Evolutionary conservation across 2,888 invertebrate genomes (phyloP).

Genomic region (Limenitis arthemis): DNA sequence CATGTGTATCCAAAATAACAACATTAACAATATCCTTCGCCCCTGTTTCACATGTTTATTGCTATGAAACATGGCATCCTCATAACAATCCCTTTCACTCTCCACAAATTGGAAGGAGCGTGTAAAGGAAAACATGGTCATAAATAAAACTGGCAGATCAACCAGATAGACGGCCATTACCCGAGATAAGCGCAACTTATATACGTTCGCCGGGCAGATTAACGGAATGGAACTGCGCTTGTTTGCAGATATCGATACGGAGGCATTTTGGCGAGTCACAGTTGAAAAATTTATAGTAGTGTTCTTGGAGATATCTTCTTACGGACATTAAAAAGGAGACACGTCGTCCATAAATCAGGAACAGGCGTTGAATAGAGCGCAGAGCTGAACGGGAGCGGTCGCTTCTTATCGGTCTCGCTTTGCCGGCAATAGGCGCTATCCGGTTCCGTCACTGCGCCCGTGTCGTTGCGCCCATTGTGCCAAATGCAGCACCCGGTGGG

Average conservation of each 20-base stretch:
- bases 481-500: conserved; percentile 26
- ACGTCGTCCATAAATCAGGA: conserved; percentile 70
- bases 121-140: conserved; percentile 71
- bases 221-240: conserved; percentile 62
- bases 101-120: conserved; percentile 70
- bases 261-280: conserved; percentile 63
- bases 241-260: conserved; percentile 67
- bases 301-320: conserved; percentile 67
- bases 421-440: conserved; percentile 70
- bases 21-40: conserved; percentile 59
- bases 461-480: conserved; percentile 49
- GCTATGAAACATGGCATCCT: conserved; percentile 68
- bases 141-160: conserved; percentile 71
- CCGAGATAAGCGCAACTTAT: conserved; percentile 68
- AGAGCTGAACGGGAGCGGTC: conserved; percentile 36
- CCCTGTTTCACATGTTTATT: conserved; percentile 62
- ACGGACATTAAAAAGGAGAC: conserved; percentile 72
- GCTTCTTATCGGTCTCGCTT: conserved; percentile 55
- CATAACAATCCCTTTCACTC: conserved; percentile 72
- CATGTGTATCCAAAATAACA: conserved; percentile 68
- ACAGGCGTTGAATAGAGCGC: conserved; percentile 36
- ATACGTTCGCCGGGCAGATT: conserved; percentile 63
- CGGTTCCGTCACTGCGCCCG: conserved; percentile 58
- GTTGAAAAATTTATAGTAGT: conserved; percentile 64
- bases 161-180: conserved; percentile 70